These are phyloP conservation scores for Agrenia bidenticulata DNA, from an alignment of 2,888 invertebrate genomes.

Conservation along the genomic window DNA sequence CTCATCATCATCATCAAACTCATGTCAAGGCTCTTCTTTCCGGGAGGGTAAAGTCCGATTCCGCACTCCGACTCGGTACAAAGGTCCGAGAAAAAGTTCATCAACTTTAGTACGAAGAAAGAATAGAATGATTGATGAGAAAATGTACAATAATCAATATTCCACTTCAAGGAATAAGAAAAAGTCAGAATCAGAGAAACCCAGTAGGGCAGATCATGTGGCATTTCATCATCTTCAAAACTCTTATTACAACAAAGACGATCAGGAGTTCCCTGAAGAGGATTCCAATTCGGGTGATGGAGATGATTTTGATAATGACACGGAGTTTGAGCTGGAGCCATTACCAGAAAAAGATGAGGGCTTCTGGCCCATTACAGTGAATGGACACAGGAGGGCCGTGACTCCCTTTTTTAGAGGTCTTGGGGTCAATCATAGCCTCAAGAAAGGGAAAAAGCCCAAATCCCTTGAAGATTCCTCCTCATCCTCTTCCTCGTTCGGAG, in stretches of 20 bases:
- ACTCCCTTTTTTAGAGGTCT: too few species aligned
- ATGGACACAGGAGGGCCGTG: not conserved
- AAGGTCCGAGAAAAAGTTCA: not conserved
- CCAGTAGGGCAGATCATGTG: too few species aligned
- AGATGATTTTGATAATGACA: conserved; percentile 26
- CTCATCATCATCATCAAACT: not conserved
- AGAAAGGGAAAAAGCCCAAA: too few species aligned
- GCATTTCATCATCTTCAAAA: too few species aligned
- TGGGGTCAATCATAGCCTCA: too few species aligned
- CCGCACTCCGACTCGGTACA: not conserved
- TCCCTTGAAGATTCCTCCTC: conserved; percentile 4
- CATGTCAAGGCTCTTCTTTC: not conserved
- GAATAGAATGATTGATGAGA: conserved; percentile 5
- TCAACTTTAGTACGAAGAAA: not conserved
- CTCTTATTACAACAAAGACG: too few species aligned
- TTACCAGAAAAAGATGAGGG: conserved; percentile 40
- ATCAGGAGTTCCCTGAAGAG: not conserved
- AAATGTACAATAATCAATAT: not conserved
- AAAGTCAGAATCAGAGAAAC: too few species aligned
- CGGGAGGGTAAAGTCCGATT: not conserved
- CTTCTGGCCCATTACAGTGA: conserved; percentile 23
- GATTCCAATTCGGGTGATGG: not conserved
- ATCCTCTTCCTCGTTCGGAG: not conserved
- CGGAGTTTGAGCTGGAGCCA: conserved; percentile 44
- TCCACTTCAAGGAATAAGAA: not conserved